Base-by-base conservation (phyloP, 1,140 invertebrate genomes). In the Agrilus planipennis region DNA sequence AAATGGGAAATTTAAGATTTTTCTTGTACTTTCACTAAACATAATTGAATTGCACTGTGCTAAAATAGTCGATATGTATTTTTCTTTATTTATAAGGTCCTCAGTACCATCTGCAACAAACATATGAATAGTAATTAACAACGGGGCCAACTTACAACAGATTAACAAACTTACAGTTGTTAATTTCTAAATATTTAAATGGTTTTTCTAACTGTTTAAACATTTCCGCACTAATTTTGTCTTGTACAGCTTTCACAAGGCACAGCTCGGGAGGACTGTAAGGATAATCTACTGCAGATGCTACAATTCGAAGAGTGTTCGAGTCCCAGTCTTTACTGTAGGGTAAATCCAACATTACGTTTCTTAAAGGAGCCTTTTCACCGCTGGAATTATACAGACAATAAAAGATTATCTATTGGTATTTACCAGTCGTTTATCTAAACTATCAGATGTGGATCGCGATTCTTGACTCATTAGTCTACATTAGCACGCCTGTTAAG, bases 41-140 rank as follows among this genome's bases (percentile, higher is more conserved):
- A 50, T 44, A 20, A 52, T 38, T 2, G 47, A 41, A 19, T 43
- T 44, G 5, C 50, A 34, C 23, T 40, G 37, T 17, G 49, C 45
- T 12, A 52, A 11, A 4, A 40, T 41, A 30, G 16, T 39, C 4
- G 40, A 16, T 10, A 47, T 22, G 23, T 52, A 49, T 15, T 40
- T 40, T 39, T 52, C 50, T 37, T 47, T 34, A 20, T 28, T 22
- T 14, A 14, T 17, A 5, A 51, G 38, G 4, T 46, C 46, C 21
- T 46, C 46, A 10, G 42, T 21, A 15, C 38, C 41, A 44, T 44
- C 50, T 51, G 23, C 35, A 51, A 46, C 34, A 14, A 34, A 7
- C 31, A 46, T 20, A 41, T 19, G 11, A 11, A 15, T 40, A 27
- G 4, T 18, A 12, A 39, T 11, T 29, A n/a, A 40, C 15, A 43